Evolutionary conservation across 2,888 invertebrate species (phyloP).

Genomic region (Ichneumon xanthorius): DNA sequence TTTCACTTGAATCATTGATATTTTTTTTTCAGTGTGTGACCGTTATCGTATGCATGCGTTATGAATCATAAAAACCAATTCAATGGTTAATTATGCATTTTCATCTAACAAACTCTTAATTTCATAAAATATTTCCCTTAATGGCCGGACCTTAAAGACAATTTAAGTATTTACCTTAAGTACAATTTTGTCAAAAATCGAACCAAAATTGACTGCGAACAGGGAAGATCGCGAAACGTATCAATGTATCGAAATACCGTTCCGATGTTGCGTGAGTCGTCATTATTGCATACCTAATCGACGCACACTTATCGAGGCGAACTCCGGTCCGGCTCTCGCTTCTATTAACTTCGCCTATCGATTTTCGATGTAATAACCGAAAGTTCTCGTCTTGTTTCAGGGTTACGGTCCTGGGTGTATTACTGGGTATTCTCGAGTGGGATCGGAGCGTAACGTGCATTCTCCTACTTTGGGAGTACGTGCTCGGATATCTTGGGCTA

Average conservation of each 20-base stretch:
- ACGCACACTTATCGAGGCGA: neutral
- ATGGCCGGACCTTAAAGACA: too few relatives aligned
- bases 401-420: conserved; percentile 87
- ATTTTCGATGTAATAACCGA: conserved; percentile 57
- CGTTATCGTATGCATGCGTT: too few relatives aligned
- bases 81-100: too few relatives aligned
- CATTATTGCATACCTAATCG: neutral
- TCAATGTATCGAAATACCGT: neutral
- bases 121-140: too few relatives aligned
- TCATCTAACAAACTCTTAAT: too few relatives aligned
- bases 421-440: conserved; percentile 87
- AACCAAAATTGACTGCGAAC: too few relatives aligned
- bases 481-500: conserved; percentile 88
- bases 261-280: neutral
- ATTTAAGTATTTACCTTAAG: too few relatives aligned
- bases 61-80: too few relatives aligned
- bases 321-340: neutral
- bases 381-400: conserved; percentile 82
- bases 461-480: conserved; percentile 86
- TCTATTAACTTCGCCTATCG: conserved; percentile 40
- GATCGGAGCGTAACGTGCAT: conserved; percentile 85
- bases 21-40: too few relatives aligned
- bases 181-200: too few relatives aligned
- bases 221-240: too few relatives aligned
- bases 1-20: too few relatives aligned